Conservation (phyloP, 2,888 invertebrate genomes). For the Keiferia lycopersicella region DNA sequence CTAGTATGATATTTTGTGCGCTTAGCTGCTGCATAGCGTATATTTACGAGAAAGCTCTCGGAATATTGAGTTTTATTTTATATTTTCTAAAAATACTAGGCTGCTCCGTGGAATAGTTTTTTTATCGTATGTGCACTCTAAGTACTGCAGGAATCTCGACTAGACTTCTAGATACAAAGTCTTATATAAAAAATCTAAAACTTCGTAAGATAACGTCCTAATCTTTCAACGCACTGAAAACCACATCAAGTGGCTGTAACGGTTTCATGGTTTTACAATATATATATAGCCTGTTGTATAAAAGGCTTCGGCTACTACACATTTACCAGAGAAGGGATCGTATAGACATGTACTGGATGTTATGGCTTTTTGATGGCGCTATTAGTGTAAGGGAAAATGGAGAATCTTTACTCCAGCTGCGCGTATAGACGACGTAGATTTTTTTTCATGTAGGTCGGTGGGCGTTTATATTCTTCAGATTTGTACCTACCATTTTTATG, state of each 20-base stretch:
- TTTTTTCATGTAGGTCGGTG: not conserved
- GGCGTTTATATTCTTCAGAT: no score
- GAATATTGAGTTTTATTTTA: no score
- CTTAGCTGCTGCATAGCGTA: no score
- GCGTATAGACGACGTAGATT: not conserved
- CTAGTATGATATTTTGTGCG: no score
- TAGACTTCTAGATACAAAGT: not conserved
- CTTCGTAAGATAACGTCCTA: not conserved
- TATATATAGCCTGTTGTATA: not conserved
- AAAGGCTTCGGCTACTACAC: slow-evolving; percentile 3
- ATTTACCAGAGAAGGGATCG: slow-evolving; percentile 1
- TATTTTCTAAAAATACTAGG: no score
- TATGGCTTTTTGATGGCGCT: slow-evolving; percentile 29
- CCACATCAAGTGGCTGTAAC: not conserved
- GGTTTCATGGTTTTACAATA: not conserved
- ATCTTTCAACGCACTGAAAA: not conserved
- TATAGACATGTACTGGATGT: slow-evolving; percentile 22
- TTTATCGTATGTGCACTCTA: no score
- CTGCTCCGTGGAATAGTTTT: no score
- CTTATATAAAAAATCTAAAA: not conserved
- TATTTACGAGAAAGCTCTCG: no score
- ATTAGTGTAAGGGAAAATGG: slow-evolving; percentile 24
- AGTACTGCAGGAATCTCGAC: no score
- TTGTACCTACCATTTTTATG: no score
- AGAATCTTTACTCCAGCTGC: slow-evolving; percentile 21